phyloP scores from a whole-genome alignment of 1,140 invertebrate genomes.

The Acyrthosiphon pisum region DNA sequence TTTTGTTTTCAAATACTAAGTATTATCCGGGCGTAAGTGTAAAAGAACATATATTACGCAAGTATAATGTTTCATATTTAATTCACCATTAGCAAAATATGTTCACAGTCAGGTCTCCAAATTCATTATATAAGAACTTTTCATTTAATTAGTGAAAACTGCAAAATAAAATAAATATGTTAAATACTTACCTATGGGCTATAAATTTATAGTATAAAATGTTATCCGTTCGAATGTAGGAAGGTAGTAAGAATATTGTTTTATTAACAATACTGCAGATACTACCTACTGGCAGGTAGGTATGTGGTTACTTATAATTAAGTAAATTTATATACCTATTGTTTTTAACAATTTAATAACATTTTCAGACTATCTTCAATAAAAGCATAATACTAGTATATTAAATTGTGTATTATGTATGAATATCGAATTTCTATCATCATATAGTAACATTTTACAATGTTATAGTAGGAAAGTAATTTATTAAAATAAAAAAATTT shows the following conservation, averaged over 20 bases:
- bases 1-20: slow-evolving; percentile 15
- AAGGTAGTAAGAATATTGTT: background rate
- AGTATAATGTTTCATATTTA: background rate
- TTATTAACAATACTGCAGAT: background rate
- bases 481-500: background rate
- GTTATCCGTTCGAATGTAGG: background rate
- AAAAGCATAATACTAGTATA: background rate
- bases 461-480: background rate
- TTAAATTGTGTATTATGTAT: background rate
- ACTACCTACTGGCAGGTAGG: background rate
- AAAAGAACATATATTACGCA: background rate
- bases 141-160: background rate
- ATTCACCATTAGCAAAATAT: background rate
- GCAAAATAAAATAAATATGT: background rate
- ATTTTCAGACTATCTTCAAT: background rate
- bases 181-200: too few species aligned
- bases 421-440: background rate
- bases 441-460: background rate
- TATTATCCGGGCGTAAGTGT: background rate
- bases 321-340: background rate
- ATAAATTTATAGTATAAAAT: background rate
- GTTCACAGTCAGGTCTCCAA: background rate
- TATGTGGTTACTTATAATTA: background rate
- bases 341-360: background rate
- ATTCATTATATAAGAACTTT: background rate